Evolutionary conservation across 2,888 invertebrate species (phyloP), one percentile per base, ranked within the genome.

Genomic region (Cataglyphis albicans): DNA sequence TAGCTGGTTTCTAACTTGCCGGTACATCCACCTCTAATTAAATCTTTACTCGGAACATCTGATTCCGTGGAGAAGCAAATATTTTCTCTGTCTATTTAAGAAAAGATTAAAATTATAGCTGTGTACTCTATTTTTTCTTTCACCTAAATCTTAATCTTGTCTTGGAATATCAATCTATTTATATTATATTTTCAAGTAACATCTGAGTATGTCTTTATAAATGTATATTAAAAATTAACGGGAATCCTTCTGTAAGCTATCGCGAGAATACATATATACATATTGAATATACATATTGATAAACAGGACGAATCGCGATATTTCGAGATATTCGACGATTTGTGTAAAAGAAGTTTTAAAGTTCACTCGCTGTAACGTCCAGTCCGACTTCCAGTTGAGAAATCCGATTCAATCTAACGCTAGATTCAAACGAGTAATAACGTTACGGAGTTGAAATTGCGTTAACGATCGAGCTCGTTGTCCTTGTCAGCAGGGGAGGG

Each of bases 401-500:
- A 89, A 90, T 88, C 88, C 84, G 81, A 90, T 91, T 86, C 81
- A 87, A 89, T 89, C 90, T 59, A 80, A 84, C 72, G 74, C 81
- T 67, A 81, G 86, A 88, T 87, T 89, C 89, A 87, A 86, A 84
- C 81, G 74, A 84, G 88, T 87, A 90, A 90, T 86, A 86, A 87
- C 84, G 84, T 90, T 89, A 85, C 76, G 76, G 84, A 88, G 82
- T 78, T 87, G 85, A 85, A 88, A 91, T 91, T 85, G 87, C 83
- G 87, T 91, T 89, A 91, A 90, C 87, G 87, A 91, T 89, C 90
- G 87, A 81, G 65, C 85, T 85, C 85, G 86, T 84, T 84, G 85
- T 83, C 86, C 83, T 86, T 84, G 87, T 83, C 82, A 81, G 63
- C 61, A 41, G 73, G 29, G 25, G 25, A 25, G 1, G 25, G 25